A percentile compares a stretch with the other conserved stretches of the same genome.
These are phyloP conservation scores for Acronicta alni DNA, from an alignment of 2,888 invertebrate species.

Conservation along the genomic window DNA sequence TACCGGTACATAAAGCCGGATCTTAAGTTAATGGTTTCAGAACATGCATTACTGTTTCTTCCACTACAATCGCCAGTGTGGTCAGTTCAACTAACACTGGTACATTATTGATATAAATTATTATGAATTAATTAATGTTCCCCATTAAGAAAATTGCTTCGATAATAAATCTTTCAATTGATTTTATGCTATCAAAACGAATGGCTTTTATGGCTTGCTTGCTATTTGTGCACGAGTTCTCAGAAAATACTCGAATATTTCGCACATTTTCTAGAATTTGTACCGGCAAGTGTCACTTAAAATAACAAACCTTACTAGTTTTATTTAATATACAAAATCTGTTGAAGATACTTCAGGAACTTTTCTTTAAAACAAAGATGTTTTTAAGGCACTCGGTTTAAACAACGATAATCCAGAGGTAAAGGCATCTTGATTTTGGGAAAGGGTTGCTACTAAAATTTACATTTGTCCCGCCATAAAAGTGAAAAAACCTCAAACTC, in stretches of 20 bases:
- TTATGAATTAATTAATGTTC: slow-evolving; percentile 1
- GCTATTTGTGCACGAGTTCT: neutral
- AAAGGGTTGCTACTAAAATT: slow-evolving; percentile 42
- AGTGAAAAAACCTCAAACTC: slow-evolving; percentile 39
- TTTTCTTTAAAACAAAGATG: slow-evolving; percentile 3
- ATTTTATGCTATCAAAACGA: neutral
- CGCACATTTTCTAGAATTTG: too few relatives aligned
- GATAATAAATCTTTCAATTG: slow-evolving; percentile 1
- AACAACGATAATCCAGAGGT: slow-evolving; percentile 8
- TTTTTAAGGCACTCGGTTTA: slow-evolving; percentile 24
- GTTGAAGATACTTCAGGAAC: too few relatives aligned
- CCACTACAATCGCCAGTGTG: neutral
- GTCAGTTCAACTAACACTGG: slow-evolving; percentile 12
- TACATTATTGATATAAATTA: slow-evolving; percentile 13
- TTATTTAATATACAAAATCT: neutral
- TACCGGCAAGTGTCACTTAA: too few relatives aligned
- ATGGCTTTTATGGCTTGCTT: neutral
- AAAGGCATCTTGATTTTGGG: slow-evolving; percentile 28
- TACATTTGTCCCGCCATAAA: slow-evolving; percentile 51
- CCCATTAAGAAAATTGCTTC: neutral
- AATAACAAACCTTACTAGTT: neutral
- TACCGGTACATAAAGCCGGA: slow-evolving; percentile 35
- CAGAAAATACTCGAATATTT: neutral
- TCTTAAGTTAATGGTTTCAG: slow-evolving; percentile 33
- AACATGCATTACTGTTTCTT: slow-evolving; percentile 48